These are phyloP conservation scores for Arctia plantaginis DNA, from an alignment of 2,888 invertebrate genomes.

Conservation along the genomic window DNA sequence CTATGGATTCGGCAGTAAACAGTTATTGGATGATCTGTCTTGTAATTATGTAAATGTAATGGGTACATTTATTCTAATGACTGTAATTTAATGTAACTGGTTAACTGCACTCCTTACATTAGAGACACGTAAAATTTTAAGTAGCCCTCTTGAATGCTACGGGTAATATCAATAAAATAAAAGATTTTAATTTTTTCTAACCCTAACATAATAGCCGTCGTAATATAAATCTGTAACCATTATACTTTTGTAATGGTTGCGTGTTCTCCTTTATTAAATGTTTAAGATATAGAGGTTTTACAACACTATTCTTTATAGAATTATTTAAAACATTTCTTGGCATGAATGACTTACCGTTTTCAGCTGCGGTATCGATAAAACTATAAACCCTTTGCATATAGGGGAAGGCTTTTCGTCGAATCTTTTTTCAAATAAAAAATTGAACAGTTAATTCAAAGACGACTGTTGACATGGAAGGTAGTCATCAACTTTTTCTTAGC, in stretches of 20 bases:
- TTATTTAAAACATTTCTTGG: slow-evolving; percentile 44
- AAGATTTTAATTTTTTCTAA: slow-evolving; percentile 29
- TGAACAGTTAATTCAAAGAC: slow-evolving; percentile 69
- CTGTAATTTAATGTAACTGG: slow-evolving; percentile 35
- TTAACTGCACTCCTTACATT: slow-evolving; percentile 17
- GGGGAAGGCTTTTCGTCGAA: slow-evolving; percentile 72
- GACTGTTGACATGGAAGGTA: slow-evolving; percentile 75
- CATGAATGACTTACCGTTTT: slow-evolving; percentile 58
- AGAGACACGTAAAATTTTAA: slow-evolving; percentile 38
- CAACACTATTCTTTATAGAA: slow-evolving; percentile 45
- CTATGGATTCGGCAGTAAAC: slow-evolving; percentile 30
- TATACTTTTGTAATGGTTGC: slow-evolving; percentile 36
- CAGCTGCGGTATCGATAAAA: slow-evolving; percentile 78
- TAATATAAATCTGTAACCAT: slow-evolving; percentile 34
- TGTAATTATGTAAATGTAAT: slow-evolving; percentile 37
- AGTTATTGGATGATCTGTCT: slow-evolving; percentile 34
- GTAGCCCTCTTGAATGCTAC: slow-evolving; percentile 31
- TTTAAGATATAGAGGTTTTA: slow-evolving; percentile 37
- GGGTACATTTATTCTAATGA: slow-evolving; percentile 32
- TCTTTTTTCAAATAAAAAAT: slow-evolving; percentile 57
- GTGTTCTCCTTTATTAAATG: slow-evolving; percentile 37
- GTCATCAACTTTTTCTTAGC: slow-evolving; percentile 46
- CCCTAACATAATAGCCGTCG: slow-evolving; percentile 23
- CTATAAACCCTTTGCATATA: slow-evolving; percentile 74
- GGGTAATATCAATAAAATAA: slow-evolving; percentile 37